Base-by-base conservation (phyloP, 1,140 invertebrate genomes). In the Bilobella aurantiaca region DNA sequence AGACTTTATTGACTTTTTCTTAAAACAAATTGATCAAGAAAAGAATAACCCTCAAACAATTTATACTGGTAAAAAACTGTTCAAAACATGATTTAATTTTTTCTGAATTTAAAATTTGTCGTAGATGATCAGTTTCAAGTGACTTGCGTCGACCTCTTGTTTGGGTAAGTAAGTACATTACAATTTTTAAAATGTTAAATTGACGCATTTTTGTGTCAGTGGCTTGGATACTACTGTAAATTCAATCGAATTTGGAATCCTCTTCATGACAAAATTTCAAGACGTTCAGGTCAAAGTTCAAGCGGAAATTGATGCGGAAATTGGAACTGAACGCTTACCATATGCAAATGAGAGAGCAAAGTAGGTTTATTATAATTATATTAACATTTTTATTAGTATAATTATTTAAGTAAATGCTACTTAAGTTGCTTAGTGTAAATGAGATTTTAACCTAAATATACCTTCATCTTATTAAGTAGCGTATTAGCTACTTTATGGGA, bases 301-400 rank as follows among this genome's bases (percentile, higher is more conserved):
- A 25, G 62, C 23, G 2, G 62, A 63, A 31, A 63, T 63, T 53
- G 62, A 63, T 29, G 2, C 25, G n/a, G 62, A 31, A 5, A 53
- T 63, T 27, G 62, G 62, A 56, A 8, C 3, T 12, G 37, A 62
- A 3, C 30, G 31, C 14, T 8, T 66, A 2, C 69, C 69, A 25
- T 34, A 23, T 29, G 21, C 67, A 37, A 28, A 16, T 3, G 67
- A 70, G 5, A 53, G 49, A 23, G 5, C 49, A 12, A 53, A 53
- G 49, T 53, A 53, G 25, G 49, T 23, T 53, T 18, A 42, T 42
- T 18, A 42, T 42, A 42, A 42, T n/a, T n/a, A n/a, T n/a, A n/a
- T n/a, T n/a, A n/a, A n/a, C n/a, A n/a, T 42, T 42, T 42, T n/a
- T 42, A n/a, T n/a, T 12, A n/a, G n/a, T 42, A 42, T 42, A 12